These are phyloP conservation scores for Gisinianus flammeolus DNA, from an alignment of 2,888 invertebrate species.

Conservation along the genomic window DNA sequence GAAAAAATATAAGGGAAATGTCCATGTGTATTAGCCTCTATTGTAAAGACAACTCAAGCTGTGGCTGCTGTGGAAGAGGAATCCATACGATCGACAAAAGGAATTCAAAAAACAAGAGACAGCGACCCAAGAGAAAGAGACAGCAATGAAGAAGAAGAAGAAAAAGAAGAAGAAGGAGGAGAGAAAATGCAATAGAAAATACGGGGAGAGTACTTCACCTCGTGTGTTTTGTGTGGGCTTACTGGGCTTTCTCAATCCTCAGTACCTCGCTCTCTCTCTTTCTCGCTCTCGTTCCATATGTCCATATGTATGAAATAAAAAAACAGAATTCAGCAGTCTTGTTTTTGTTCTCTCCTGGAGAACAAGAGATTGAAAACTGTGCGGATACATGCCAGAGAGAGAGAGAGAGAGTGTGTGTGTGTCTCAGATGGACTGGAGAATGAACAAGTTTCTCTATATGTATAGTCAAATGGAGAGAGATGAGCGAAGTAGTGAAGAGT, in stretches of 20 bases:
- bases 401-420: background rate
- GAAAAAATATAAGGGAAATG: background rate
- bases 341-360: background rate
- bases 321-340: background rate
- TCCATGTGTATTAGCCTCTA: background rate
- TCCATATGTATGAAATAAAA: background rate
- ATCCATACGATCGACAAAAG: background rate
- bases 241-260: background rate
- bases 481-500: background rate
- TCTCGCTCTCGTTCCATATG: no score
- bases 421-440: background rate
- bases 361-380: background rate
- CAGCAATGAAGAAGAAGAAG: background rate
- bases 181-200: no score
- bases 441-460: background rate
- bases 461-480: background rate
- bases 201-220: no score
- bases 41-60: constrained; percentile 3
- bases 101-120: background rate
- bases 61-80: background rate
- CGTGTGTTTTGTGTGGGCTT: background rate
- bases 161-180: background rate
- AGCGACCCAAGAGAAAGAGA: background rate
- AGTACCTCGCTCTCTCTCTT: no score
- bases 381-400: background rate